Evolutionary conservation across 1,140 invertebrate species (phyloP).

Genomic region (Drosophila kikkawai): DNA sequence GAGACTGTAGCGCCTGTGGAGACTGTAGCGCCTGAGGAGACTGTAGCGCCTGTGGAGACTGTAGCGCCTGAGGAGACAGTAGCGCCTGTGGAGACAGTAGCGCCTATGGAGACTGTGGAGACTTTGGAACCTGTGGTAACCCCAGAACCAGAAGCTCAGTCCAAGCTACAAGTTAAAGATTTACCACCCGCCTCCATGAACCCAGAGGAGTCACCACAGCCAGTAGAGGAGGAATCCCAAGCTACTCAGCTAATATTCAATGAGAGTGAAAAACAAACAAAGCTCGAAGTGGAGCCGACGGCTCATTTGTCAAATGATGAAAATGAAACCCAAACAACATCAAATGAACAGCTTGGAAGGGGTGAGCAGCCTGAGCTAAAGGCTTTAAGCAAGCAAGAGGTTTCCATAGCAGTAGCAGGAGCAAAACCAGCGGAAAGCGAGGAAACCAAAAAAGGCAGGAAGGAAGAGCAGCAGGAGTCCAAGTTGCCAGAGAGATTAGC

Average conservation of each 20-base stretch:
- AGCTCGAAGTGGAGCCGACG: background rate
- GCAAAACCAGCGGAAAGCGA: background rate
- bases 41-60: background rate
- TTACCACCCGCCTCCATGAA: background rate
- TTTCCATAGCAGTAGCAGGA: too few species aligned
- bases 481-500: too few species aligned
- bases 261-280: background rate
- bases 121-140: too few species aligned
- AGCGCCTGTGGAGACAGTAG: background rate
- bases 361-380: background rate
- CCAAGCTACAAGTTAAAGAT: background rate
- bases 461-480: background rate
- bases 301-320: background rate
- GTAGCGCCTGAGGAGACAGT: background rate
- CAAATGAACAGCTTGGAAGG: background rate
- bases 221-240: background rate
- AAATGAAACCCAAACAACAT: background rate
- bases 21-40: too few species aligned
- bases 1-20: background rate
- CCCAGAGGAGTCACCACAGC: background rate
- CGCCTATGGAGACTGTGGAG: background rate
- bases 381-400: background rate
- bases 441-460: background rate
- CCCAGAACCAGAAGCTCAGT: background rate
- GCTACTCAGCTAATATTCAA: background rate